These are phyloP conservation scores for Arnoldichthys spilopterus DNA, from an alignment of 2,797 vertebrate genomes.

Conservation along the genomic window DNA sequence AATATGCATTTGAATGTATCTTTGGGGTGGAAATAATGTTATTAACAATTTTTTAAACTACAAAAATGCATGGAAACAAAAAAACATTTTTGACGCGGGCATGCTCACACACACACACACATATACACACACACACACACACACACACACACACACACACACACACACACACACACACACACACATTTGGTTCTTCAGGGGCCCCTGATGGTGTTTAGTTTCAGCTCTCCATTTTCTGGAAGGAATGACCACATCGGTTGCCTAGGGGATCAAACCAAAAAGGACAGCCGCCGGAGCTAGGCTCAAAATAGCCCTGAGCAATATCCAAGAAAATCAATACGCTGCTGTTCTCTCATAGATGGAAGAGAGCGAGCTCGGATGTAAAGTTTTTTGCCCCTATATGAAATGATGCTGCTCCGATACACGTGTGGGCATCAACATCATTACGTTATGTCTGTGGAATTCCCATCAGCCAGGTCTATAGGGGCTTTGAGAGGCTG, in stretches of 20 bases:
- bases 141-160: conserved; percentile 25
- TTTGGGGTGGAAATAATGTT: no score
- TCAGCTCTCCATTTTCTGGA: conserved; percentile 65
- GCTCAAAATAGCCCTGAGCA: conserved; percentile 59
- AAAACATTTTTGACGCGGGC: background rate
- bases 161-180: conserved; percentile 5
- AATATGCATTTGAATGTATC: no score
- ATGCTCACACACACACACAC: conserved; percentile 4
- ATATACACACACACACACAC: background rate
- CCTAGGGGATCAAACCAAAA: conserved; percentile 64
- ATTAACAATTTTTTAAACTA: no score
- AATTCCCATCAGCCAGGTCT: conserved; percentile 30
- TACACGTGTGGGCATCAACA: conserved; percentile 15
- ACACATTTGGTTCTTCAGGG: conserved; percentile 53
- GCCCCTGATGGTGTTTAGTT: conserved; percentile 63
- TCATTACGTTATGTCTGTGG: conserved; percentile 13
- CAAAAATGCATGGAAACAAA: no score
- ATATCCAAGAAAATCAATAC: conserved; percentile 59
- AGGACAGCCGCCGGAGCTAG: conserved; percentile 57
- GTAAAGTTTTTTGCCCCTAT: conserved; percentile 35
- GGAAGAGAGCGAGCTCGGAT: conserved; percentile 19
- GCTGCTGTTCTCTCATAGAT: conserved; percentile 47
- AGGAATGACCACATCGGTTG: conserved; percentile 65
- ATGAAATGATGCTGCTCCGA: conserved; percentile 18
- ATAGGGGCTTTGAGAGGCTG: conserved; percentile 22